Base-by-base conservation (phyloP, 2,113 vertebrate genomes). In the Boulengerochromis microlepis region DNA sequence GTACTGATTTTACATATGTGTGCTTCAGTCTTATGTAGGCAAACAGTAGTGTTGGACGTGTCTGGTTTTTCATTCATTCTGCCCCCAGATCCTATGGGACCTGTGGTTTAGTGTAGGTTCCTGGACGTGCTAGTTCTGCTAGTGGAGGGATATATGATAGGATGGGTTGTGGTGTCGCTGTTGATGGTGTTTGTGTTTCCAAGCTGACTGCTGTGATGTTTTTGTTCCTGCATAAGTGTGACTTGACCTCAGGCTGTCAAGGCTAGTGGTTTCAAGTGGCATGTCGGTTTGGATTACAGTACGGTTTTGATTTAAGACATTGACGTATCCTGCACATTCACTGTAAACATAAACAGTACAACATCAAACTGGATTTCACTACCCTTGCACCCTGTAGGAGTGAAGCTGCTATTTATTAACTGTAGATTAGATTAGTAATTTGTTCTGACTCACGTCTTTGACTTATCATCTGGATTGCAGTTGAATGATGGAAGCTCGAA, bases 81-180 rank as follows among this genome's bases (percentile, higher is more conserved):
- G 53, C 18, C 90, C 54, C 47, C 12, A n/a, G 88, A 42, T 90
- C 91, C 81, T 71, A 4, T 47, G 89, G 85, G 93, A 91, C 54
- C 11, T 90, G 93, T 88, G 94, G 93, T 93, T 94, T 71, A 61
- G 83, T 83, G 19, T 89, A 90, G 61, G 86, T 89, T 92, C 91
- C 93, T 87, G 83, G 87, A 83, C 71, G 87, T 82, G 86, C 80
- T 90, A 35, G 80, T 92, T 95, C 83, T 94, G 90, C 88, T 90
- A 81, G 87, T 71, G 85, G 92, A 96, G 88, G 92, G 93, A 96
- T 95, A 95, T 94, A 90, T 91, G 90, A 93, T 92, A 92, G 94
- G 87, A 92, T 85, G 86, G 89, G 86, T 88, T 94, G 89, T 91
- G 91, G 90, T 92, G 81, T 81, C 81, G 80, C 88, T 92, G 81